A percentile compares a stretch with the other conserved stretches of the same genome.
phyloP scores from a whole-genome alignment of 2,797 vertebrate genomes.

The Tangara arthus region DNA sequence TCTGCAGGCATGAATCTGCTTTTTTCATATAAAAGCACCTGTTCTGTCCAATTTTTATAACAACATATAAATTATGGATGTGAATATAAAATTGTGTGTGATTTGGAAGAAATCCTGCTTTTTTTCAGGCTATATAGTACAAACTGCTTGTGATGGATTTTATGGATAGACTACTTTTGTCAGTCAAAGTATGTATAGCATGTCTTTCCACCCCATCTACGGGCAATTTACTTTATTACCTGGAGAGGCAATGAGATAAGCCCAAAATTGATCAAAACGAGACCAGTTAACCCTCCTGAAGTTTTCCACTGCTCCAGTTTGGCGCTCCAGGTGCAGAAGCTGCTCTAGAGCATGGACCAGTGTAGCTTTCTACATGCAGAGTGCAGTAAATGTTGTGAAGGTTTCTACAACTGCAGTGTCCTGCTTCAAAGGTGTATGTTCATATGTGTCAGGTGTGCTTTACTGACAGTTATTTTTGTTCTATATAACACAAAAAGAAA shows the following conservation, averaged over 20 bases:
- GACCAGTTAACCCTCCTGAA: not conserved
- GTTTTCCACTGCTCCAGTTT: not conserved
- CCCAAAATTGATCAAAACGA: not conserved
- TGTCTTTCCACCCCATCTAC: constrained; percentile 4
- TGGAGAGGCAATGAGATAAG: not conserved
- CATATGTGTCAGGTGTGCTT: not conserved
- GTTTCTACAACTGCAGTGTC: not conserved
- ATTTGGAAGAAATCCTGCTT: not conserved
- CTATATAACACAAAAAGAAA: not conserved
- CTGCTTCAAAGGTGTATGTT: not conserved
- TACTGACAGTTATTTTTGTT: not conserved
- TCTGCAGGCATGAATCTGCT: not conserved
- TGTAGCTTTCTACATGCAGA: not conserved
- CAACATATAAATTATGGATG: not conserved
- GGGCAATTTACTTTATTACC: constrained; percentile 3
- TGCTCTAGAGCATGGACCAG: not conserved
- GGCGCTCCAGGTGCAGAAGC: not conserved
- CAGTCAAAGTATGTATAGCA: not conserved
- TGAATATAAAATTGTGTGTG: not conserved
- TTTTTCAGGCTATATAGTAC: not conserved
- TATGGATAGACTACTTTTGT: not conserved
- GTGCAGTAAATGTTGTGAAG: not conserved
- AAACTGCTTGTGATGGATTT: not conserved
- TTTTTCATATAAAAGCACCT: not conserved
- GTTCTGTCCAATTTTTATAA: not conserved